These are phyloP conservation scores for Idaea aversata DNA, from an alignment of 2,888 invertebrate genomes.

Conservation along the genomic window DNA sequence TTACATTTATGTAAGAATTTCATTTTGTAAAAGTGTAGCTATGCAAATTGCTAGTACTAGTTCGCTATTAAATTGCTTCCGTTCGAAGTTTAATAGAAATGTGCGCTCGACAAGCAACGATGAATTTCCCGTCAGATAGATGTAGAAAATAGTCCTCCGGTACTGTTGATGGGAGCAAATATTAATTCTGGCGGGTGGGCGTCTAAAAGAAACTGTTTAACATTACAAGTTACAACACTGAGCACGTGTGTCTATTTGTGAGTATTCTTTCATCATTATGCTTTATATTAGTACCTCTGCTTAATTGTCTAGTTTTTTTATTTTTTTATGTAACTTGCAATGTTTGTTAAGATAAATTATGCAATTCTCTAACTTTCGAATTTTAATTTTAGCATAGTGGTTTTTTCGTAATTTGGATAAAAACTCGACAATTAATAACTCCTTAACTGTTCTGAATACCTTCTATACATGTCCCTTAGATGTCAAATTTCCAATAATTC, in stretches of 20 bases:
- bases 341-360: too few relatives aligned
- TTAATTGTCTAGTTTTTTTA: not conserved
- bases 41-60: not conserved
- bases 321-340: conserved; percentile 7
- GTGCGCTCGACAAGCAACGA: not conserved
- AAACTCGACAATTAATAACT: too few relatives aligned
- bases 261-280: not conserved
- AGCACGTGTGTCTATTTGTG: too few relatives aligned
- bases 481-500: too few relatives aligned
- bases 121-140: not conserved
- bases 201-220: not conserved
- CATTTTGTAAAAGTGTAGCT: not conserved
- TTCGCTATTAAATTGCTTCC: not conserved
- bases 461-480: too few relatives aligned
- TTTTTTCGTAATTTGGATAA: too few relatives aligned
- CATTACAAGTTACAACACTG: not conserved
- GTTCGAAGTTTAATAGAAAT: not conserved
- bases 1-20: not conserved
- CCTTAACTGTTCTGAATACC: too few relatives aligned
- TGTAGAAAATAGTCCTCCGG: not conserved
- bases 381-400: too few relatives aligned
- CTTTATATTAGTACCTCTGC: not conserved
- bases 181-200: not conserved
- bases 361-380: too few relatives aligned
- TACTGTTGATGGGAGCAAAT: not conserved